Evolutionary conservation across 1,140 invertebrate species (phyloP).

Genomic region (Danaus plexippus): DNA sequence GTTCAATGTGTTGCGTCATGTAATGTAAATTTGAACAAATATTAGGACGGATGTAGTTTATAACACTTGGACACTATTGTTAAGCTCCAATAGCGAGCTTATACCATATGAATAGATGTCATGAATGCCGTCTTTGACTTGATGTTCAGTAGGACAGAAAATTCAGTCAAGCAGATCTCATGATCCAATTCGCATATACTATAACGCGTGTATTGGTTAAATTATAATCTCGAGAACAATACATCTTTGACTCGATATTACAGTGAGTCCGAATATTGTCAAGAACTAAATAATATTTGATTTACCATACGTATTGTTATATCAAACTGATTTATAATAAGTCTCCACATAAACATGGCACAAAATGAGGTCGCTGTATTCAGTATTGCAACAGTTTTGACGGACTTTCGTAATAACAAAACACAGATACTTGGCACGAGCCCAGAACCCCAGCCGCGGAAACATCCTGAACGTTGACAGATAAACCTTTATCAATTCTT

Average conservation of each 20-base stretch:
- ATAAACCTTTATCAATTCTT: constrained; percentile 26
- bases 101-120: constrained; percentile 18
- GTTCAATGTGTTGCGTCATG: too few relatives aligned
- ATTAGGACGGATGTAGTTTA: too few relatives aligned
- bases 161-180: constrained; percentile 36
- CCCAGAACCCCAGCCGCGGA: constrained; percentile 44
- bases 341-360: constrained; percentile 46
- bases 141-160: constrained; percentile 52
- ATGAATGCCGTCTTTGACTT: constrained; percentile 33
- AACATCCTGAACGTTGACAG: constrained; percentile 28
- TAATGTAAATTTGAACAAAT: too few relatives aligned
- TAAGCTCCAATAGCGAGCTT: too few relatives aligned
- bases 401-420: constrained; percentile 69
- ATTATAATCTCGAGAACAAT: background rate
- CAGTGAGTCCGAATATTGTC: too few relatives aligned
- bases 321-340: constrained; percentile 18
- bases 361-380: constrained; percentile 43
- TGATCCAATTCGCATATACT: constrained; percentile 19
- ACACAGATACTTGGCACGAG: constrained; percentile 41
- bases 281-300: too few relatives aligned
- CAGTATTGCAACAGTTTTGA: constrained; percentile 61
- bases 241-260: background rate
- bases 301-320: too few relatives aligned
- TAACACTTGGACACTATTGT: too few relatives aligned
- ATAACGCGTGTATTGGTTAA: background rate